Base-by-base conservation (phyloP, 1,140 invertebrate species). In the Schlechtendalia chinensis region DNA sequence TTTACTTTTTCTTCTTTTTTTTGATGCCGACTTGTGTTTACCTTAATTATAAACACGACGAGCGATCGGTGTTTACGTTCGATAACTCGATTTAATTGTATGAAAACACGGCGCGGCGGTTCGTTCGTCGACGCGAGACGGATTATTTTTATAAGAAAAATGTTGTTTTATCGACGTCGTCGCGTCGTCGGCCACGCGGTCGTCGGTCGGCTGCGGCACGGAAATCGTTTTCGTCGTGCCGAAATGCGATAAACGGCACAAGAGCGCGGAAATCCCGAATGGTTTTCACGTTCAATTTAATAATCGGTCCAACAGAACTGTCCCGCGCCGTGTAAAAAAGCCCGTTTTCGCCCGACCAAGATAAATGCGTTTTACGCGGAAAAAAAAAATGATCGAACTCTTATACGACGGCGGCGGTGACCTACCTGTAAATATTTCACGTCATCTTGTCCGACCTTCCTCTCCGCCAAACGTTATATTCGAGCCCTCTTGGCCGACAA, bases 201-300 rank as follows among this genome's bases (percentile, higher is more conserved):
- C 5, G 16, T 54, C 12, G 16, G 53, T 19, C 1, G 11, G 39
- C 39, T 14, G 17, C 11, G 27, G 27, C 29, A n/a, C 11, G 6
- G 12, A 65, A 65, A 65, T 39, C 61, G 61, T 32, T 65, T 67
- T 67, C 22, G 47, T 27, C 27, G 27, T 16, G 50, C 17, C 11
- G 8, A 29, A 22, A 45, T 39, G 22, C 47, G 12, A 47, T 14
- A 50, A 24, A 72, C 53, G 69, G 2, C 47, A 45, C n/a, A n/a
- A n/a, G n/a, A n/a, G n/a, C n/a, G n/a, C n/a, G n/a, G 16, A 74
- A 74, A 56, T 74, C 54, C 71, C 71, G 71, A 74, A 54, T 56
- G 54, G 71, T 56, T 56, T 56, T 74, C 50, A 56, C 71, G 71
- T 74, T 74, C 50, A 74, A 74, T 74, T 74, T 74, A 74, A 74